Evolutionary conservation across 2,888 invertebrate species (phyloP), one percentile per base, ranked within the genome.

Genomic region (Phyllotreta striolata): DNA sequence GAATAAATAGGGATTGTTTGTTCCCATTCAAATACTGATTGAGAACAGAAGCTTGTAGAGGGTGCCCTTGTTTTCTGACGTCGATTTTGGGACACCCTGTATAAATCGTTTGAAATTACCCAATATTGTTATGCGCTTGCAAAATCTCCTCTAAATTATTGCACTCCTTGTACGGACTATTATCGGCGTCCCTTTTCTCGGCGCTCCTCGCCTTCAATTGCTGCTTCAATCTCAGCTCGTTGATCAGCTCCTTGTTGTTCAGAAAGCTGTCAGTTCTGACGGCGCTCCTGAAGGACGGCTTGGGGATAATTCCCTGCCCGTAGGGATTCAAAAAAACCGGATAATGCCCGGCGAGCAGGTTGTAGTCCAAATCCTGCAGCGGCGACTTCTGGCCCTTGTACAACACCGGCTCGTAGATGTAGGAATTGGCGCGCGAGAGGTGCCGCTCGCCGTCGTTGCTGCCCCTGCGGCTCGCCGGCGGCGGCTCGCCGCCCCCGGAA

Each of bases 161-260:
- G 44, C 72, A 72, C 51, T 71, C 61, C 52, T 66, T 64, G 14
- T 73, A 73, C 39, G 71, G 71, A 56, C 55, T 72, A 8, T 66
- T 47, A 6, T 52, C 57, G 0, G 59, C 66, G 8, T 57, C 56
- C 12, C 55, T 40, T 4, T 38, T 46, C 10, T 60, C 55, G 7
- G 41, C 34, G 38, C 12, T 24, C 7, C 61, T 62, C n/a, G 56
- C 63, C 52, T 63, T 71, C 35, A 70, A 62, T 24, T 63, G 58
- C 47, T 75, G 71, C 51, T 64, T 72, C 5, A 63, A 47, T 63
- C 73, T 74, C 58, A 77, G 54, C 58, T 76, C 77, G 3, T 68
- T 66, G 0, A 77, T 76, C 39, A 77, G 58, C 13, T 68, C 66
- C 13, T 64, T 65, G 40, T 74, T 75, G 6, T 72, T 74, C n/a